Evolutionary conservation across 2,113 vertebrate species (phyloP), one percentile per base, ranked within the genome.

Genomic region (Trinectes maculatus): DNA sequence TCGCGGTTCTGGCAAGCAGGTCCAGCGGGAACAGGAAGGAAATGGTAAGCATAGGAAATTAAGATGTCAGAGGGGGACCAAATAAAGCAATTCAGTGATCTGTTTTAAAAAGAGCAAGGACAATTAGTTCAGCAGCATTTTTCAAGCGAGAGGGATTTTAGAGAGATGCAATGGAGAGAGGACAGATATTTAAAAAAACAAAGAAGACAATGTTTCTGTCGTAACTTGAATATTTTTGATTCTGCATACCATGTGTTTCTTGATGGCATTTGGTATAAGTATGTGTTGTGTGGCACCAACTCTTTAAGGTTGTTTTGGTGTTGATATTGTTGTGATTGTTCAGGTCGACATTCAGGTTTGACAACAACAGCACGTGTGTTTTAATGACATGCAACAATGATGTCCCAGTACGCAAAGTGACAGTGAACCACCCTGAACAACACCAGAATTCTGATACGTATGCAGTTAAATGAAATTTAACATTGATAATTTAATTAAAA

Each of bases 21-120:
- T 57, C 68, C 74, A 80, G 67, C 40, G 61, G 73, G 73, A 53
- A 76, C 59, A 68, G 79, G 81, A 73, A 87, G 78, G 73, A 85
- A 86, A 78, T 7, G 19, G 57, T 33, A 62, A 85, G 62, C 56
- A 47, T 6, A 85, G 85, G 71, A 82, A 60, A 74, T 60, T 33
- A 55, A 63, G 57, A 80, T 77, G 70, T 85, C 53, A 75, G 65
- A 57, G 57, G 67, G 72, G 61, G 33, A 71, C 74, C 79, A 74
- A 81, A 79, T 68, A 79, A 63, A 72, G 75, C 46, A 59, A 77
- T 72, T 63, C 70, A 64, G 62, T 3, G 47, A 74, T 11, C 21
- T 43, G 22, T 46, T 79, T 70, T 43, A 52, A 64, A 22, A 25
- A 6, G 44, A 13, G 15, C 15, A 39, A 52, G 26, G 25, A 54